Percentiles rank a stretch among this genome's conserved stretches.
Conservation (phyloP, 2,888 invertebrate genomes). For the Bimastos eiseni region DNA sequence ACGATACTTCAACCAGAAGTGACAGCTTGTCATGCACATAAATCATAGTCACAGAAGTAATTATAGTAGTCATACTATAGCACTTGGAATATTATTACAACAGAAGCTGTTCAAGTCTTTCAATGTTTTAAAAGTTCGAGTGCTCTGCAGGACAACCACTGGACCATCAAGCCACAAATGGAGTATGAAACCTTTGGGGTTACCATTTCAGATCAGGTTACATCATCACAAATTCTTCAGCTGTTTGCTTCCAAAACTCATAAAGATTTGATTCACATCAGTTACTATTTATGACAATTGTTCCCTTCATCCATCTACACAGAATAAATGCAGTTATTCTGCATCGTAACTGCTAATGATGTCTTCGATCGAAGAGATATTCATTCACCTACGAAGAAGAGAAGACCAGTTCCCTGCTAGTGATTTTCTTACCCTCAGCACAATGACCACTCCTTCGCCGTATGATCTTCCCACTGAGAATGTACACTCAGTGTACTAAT, state of each 20-base stretch:
- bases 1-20: neutral
- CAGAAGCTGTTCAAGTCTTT: neutral
- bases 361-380: neutral
- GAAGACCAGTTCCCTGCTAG: too few relatives aligned
- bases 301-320: neutral
- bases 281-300: neutral
- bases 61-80: too few relatives aligned
- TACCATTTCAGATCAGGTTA: neutral
- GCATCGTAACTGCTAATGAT: neutral
- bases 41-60: neutral
- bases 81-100: neutral
- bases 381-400: neutral
- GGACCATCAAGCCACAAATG: neutral
- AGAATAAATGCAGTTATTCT: neutral
- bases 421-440: too few relatives aligned
- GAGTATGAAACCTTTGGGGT: neutral
- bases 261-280: neutral
- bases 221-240: neutral
- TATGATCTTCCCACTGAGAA: neutral
- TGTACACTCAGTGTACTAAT: neutral
- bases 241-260: neutral
- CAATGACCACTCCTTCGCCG: too few relatives aligned
- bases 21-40: neutral
- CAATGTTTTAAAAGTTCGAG: neutral
- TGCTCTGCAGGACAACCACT: neutral